Base-by-base conservation (phyloP, 2,888 invertebrate genomes). In the Lordiphosa fenestrarum region DNA sequence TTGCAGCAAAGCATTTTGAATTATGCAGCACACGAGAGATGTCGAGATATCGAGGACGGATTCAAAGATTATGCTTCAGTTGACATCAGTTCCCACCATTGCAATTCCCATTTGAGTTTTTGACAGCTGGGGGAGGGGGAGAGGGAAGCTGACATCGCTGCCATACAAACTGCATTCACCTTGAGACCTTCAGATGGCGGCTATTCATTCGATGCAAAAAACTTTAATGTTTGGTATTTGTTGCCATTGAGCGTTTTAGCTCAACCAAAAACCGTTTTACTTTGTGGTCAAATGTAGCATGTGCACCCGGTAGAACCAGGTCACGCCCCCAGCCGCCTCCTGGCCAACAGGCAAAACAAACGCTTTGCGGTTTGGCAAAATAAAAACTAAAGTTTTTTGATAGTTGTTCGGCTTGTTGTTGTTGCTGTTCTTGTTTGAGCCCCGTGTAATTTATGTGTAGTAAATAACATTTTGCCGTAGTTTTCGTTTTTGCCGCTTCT, bases 251-350 rank as follows among this genome's bases (percentile, higher is more conserved):
- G 25, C 25, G 25, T 25, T 25, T 25, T 25, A 25, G 25, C 25
- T 25, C 25, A 15, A 15, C 15, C 15, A 15, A 15, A 15, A 15
- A 15, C 2, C 15, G 15, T 15, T 15, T 85, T 71, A 83, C 80
- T 84, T 80, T 85, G 85, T 83, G 85, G 80, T 80, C 83, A 83
- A 78, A 82, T 75, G 78, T 78, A 84, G 82, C 76, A 76, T 76
- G 76, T 84, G 81, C 83, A 75, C 25, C 25, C 7, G 39, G 49
- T 13, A 46, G 48, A 54, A 50, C 44, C 46, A 40, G 36, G 53
- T 61, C 53, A 68, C 52, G 69, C 53, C 54, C 53, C 59, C 25
- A 25, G 1, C 6, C 25, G 23, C 25, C 25, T 2, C 25, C 25
- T 25, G 6, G 4, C 21, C 4, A 21, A 4, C 4, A 21, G 5